Conservation (phyloP, 2,888 invertebrate species). For the Sphaerophoria taeniata region DNA sequence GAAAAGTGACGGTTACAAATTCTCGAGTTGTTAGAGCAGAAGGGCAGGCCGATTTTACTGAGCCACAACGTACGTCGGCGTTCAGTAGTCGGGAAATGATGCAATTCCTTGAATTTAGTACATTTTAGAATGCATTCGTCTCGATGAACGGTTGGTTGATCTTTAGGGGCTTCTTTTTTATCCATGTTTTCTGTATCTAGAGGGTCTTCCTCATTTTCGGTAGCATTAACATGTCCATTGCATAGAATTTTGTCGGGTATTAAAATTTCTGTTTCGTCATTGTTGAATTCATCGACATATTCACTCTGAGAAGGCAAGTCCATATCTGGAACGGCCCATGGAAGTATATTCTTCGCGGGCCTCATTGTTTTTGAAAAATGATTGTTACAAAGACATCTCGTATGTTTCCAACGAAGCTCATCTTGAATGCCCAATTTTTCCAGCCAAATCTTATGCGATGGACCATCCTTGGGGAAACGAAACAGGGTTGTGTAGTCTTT, state of each 20-base stretch:
- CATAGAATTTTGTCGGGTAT: too few relatives aligned
- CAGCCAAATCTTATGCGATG: background rate
- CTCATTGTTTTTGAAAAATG: slow-evolving; percentile 16
- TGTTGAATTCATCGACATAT: background rate
- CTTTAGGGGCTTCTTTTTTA: too few relatives aligned
- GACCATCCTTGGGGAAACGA: background rate
- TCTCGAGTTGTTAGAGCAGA: slow-evolving; percentile 41
- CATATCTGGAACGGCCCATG: slow-evolving; percentile 5
- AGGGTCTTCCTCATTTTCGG: too few relatives aligned
- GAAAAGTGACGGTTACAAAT: slow-evolving; percentile 62
- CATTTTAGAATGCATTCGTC: slow-evolving; percentile 57
- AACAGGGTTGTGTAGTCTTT: background rate
- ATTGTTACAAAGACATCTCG: background rate
- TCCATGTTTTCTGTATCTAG: too few relatives aligned
- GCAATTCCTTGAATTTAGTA: background rate
- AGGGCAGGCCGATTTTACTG: slow-evolving; percentile 40
- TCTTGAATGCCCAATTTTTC: background rate
- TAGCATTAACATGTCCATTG: too few relatives aligned
- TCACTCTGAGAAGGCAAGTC: slow-evolving; percentile 7
- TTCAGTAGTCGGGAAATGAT: slow-evolving; percentile 41
- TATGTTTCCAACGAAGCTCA: background rate
- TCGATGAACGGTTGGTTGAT: background rate
- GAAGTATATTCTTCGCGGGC: background rate
- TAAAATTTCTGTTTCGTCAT: background rate
- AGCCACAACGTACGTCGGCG: slow-evolving; percentile 37